Base-by-base conservation (phyloP, 2,888 invertebrate genomes). In the Hirtodrosophila cameraria region DNA sequence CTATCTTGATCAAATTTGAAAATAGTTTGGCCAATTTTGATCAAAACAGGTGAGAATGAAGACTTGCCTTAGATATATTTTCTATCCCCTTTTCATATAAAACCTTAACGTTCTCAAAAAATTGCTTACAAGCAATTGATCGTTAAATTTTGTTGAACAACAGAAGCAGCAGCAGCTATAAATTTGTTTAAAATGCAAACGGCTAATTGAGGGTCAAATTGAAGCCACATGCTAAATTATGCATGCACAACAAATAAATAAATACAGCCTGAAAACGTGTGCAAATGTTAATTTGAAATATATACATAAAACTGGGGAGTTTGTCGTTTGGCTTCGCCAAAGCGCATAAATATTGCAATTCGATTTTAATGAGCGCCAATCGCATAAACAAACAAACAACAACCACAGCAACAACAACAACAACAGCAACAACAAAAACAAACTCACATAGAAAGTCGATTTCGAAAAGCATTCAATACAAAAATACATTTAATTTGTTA, bases 341-440 rank as follows among this genome's bases (percentile, higher is more conserved):
- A 23, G 18, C 16, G 38, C 50, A 71, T 72, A 64, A 75, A 61
- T 60, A 69, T 69, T 54, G 75, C 62, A 82, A 81, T 82, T 48
- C 55, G 80, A 83, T 79, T 79, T 86, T 72, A 86, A 80, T 83
- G 80, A 75, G 80, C 52, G 61, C 48, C 66, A 66, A 69, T 63
- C 61, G 76, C 58, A 66, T 57, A 83, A 81, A 70, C 63, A 84
- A 79, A 52, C 48, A 36, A 28, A 50, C 8, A 42, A 48, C 33
- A 64, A 31, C 46, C 46, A n/a, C n/a, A n/a, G n/a, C n/a, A n/a
- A n/a, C n/a, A n/a, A n/a, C n/a, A n/a, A n/a, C n/a, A n/a, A n/a
- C n/a, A n/a, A n/a, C n/a, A n/a, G n/a, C n/a, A n/a, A n/a, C n/a
- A n/a, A 28, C n/a, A 54, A 45, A 35, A 13, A 20, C 23, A 46